Base-by-base conservation (phyloP, 1,140 invertebrate genomes). In the Octopus sinensis region DNA sequence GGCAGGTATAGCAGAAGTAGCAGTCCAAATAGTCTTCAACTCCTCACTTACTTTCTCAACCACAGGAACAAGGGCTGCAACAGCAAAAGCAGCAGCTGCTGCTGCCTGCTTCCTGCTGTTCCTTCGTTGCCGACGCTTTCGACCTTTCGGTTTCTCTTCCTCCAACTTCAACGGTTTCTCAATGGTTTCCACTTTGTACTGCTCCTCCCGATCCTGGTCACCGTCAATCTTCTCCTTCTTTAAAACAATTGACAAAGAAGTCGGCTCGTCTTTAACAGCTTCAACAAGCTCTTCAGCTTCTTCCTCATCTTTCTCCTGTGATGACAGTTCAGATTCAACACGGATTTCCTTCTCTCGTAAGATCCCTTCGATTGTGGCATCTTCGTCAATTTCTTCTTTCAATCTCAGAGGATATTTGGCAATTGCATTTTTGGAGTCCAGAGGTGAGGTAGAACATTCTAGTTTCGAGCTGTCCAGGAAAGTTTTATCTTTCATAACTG, bases 151-250 rank as follows among this genome's bases (percentile, higher is more conserved):
- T 73, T 73, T 73, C 6, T 73, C 68, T 23, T 73, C 68, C 6
- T 73, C 68, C 3, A 73, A 23, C 68, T 73, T 73, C 5, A 73
- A 23, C 5, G 68, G 68, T 17, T 73, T 73, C 68, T 73, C 68
- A 3, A 73, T 73, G 17, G 68, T 73, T 23, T 73, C 68, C 9
- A 73, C 68, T 17, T 73, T 73, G 13, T 73, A 73, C 68, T 73
- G 68, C 13, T 73, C 68, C 68, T 73, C 68, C 30, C 68, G 68
- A 13, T 73, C 68, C 30, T 73, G 17, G 68, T 73, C 68, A 6
- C 68, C 68, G 17, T 73, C 68, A 17, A 73, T 73, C 68, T 73
- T 73, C 13, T 73, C 68, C 30, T 73, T 73, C 68, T 73, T 73
- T 6, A 73, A 23, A 23, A 73, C 68, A 13, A 73, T 73, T 23